Base-by-base conservation (phyloP, 2,888 invertebrate genomes). In the Selenia dentaria region DNA sequence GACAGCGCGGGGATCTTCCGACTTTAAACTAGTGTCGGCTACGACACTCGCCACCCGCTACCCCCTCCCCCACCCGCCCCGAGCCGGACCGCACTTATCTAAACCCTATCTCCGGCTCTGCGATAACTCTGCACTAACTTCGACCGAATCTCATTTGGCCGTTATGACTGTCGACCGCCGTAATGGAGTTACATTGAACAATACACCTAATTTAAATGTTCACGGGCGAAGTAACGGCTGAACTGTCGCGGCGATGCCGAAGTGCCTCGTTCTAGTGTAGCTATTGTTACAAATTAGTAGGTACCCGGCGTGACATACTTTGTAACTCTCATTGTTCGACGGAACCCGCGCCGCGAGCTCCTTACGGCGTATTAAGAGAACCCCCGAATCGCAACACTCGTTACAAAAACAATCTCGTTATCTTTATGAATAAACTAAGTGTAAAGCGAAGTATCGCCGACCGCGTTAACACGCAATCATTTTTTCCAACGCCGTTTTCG, bases 131-230 rank as follows among this genome's bases (percentile, higher is more conserved):
- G 26, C 52, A 20, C 38, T 47, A 35, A 48, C 27, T 46, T 32
- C 6, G 14, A 18, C 35, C 32, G 13, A 43, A 32, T 40, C 37
- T 47, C 40, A 44, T 38, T 41, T 11, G 41, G 38, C 32, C 38
- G 29, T 22, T 24, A 39, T 33, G 45, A 39, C 25, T 39, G 36
- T 33, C 31, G 39, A 36, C 45, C 35, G 39, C 28, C 44, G 38
- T 43, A 43, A 54, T 54, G 48, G 42, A 51, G 51, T 49, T 44
- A 44, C 51, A 44, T 51, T 44, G 41, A 51, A 57, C 57, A 52
- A 56, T 51, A 56, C 55, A 51, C 49, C 47, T 47, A 13, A 54
- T 54, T 57, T 42, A 47, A 51, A 57, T 49, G 53, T 35, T 44
- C 47, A 53, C 56, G 36, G 45, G 42, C 26, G 40, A 38, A 47